phyloP scores from a whole-genome alignment of 2,888 invertebrate species.

The Nineta flava region DNA sequence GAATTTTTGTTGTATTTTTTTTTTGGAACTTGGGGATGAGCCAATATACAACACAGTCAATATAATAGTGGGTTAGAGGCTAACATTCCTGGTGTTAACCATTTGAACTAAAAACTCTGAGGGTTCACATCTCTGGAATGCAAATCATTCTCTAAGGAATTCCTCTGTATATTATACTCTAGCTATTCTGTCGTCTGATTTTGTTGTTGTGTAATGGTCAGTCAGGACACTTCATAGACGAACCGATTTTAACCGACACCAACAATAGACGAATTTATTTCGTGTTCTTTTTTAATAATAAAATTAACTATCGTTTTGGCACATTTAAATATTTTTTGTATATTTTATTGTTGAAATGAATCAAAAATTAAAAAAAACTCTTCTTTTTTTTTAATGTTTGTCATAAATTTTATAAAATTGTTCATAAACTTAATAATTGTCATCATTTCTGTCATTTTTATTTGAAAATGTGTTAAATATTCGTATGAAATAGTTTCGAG shows the following conservation, averaged over 20 bases:
- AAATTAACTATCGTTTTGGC: too few relatives aligned
- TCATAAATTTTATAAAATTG: background rate
- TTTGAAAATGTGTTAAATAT: background rate
- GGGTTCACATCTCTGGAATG: constrained; percentile 5
- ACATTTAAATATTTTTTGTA: too few relatives aligned
- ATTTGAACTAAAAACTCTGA: constrained; percentile 1
- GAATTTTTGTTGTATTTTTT: too few relatives aligned
- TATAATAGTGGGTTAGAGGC: background rate
- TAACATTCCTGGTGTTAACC: constrained; percentile 6
- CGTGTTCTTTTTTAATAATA: too few relatives aligned
- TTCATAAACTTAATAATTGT: background rate
- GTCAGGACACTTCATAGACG: background rate
- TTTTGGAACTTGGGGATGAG: background rate
- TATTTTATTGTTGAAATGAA: too few relatives aligned
- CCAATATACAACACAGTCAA: background rate
- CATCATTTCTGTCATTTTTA: background rate
- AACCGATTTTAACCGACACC: too few relatives aligned
- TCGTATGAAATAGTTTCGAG: too few relatives aligned
- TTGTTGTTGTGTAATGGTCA: background rate
- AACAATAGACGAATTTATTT: too few relatives aligned
- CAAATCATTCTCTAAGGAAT: constrained; percentile 5
- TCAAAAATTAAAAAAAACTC: too few relatives aligned
- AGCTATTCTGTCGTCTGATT: too few relatives aligned
- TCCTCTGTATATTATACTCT: background rate
- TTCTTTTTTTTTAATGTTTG: too few relatives aligned